Percentiles rank a stretch among this genome's conserved stretches.
Conservation (phyloP, 2,797 vertebrate genomes). For the Fringilla coelebs region DNA sequence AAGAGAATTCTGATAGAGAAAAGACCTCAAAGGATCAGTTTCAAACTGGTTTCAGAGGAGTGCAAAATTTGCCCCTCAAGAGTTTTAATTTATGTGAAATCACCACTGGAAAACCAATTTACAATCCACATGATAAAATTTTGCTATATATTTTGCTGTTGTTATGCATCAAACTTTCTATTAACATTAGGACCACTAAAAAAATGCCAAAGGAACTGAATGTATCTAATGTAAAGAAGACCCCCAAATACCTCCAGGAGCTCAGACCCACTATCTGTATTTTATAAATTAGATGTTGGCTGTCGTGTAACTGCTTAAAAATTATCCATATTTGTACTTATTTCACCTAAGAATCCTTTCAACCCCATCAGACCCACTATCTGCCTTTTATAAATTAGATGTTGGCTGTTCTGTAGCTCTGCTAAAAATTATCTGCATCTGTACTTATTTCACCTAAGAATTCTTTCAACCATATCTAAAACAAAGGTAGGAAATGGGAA, state of each 20-base stretch:
- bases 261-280: background rate
- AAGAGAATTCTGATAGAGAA: background rate
- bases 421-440: background rate
- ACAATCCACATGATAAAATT: background rate
- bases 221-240: background rate
- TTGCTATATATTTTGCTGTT: background rate
- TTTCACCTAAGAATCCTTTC: constrained; percentile 3
- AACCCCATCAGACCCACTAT: background rate
- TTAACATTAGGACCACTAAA: background rate
- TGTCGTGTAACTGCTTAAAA: background rate
- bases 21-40: background rate
- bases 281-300: background rate
- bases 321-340: background rate
- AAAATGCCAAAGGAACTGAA: background rate
- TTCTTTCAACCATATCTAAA: constrained; percentile 15
- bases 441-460: constrained; percentile 21
- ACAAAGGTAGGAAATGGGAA: constrained; percentile 59
- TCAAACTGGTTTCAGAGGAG: background rate
- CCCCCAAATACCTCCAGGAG: background rate
- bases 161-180: background rate
- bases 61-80: background rate
- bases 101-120: background rate
- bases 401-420: background rate
- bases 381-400: background rate
- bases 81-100: background rate